Evolutionary conservation across 2,113 vertebrate genomes (phyloP).

Genomic region (Lutjanus erythropterus): DNA sequence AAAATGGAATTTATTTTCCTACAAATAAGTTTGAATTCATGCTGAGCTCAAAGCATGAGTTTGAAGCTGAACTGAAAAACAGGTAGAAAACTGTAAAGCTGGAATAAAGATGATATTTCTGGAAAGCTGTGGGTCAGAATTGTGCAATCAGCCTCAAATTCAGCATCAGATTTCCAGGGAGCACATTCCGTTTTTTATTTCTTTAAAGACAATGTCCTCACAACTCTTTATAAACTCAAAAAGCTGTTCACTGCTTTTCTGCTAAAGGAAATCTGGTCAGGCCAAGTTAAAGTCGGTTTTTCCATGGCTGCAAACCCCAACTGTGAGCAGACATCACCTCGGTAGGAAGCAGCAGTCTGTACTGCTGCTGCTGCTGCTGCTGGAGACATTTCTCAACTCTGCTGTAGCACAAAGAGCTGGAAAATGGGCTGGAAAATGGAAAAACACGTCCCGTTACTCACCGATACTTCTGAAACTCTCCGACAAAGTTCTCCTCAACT

Average conservation of each 20-base stretch:
- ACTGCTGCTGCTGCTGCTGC: slow-evolving; percentile 39
- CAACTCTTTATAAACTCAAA: neutral
- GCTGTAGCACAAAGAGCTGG: slow-evolving; percentile 29
- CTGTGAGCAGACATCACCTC: slow-evolving; percentile 37
- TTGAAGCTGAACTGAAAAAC: neutral
- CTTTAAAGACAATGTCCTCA: neutral
- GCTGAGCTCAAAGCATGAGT: neutral
- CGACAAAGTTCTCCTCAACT: slow-evolving; percentile 98
- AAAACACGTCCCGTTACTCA: slow-evolving; percentile 80
- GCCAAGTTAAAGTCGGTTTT: slow-evolving; percentile 20
- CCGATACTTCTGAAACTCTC: slow-evolving; percentile 97
- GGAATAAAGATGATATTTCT: neutral
- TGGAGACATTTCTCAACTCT: slow-evolving; percentile 27
- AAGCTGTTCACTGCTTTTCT: too few species aligned
- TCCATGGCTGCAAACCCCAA: slow-evolving; percentile 25
- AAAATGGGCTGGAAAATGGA: neutral
- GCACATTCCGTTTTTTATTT: too few species aligned
- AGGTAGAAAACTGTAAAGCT: neutral
- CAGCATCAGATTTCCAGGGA: neutral
- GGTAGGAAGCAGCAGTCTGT: slow-evolving; percentile 13
- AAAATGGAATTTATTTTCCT: neutral
- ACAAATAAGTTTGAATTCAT: neutral
- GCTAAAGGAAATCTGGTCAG: neutral
- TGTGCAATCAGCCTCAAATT: neutral
- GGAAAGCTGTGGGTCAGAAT: neutral